A percentile compares a stretch with the other conserved stretches of the same genome.
phyloP scores from a whole-genome alignment of 2,113 vertebrate genomes.

The Protomyctophum bolini region DNA sequence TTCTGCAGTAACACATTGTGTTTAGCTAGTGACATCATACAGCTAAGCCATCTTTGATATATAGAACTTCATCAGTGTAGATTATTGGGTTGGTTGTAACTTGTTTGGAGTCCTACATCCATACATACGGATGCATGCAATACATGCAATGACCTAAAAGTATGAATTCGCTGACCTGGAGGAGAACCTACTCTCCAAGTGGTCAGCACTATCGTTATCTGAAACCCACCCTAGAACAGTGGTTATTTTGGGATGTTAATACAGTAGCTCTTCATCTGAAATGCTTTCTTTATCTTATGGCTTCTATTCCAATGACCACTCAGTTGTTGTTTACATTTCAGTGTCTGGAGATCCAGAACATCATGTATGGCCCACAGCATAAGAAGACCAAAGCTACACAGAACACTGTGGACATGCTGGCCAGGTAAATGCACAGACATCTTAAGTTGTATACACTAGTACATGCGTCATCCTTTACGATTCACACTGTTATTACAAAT shows the following conservation, averaged over 20 bases:
- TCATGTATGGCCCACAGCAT: slow-evolving; percentile 72
- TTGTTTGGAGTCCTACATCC: slow-evolving; percentile 20
- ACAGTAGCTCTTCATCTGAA: background rate
- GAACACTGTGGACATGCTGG: slow-evolving; percentile 72
- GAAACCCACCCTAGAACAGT: slow-evolving; percentile 38
- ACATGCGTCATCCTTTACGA: no score
- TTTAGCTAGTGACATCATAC: slow-evolving; percentile 3
- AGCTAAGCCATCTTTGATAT: background rate
- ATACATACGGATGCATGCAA: slow-evolving; percentile 9
- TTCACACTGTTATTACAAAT: no score
- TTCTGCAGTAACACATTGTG: background rate
- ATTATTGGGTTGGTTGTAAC: slow-evolving; percentile 15
- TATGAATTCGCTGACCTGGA: background rate
- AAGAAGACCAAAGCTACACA: slow-evolving; percentile 74
- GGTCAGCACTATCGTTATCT: slow-evolving; percentile 59
- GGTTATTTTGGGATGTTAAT: slow-evolving; percentile 75
- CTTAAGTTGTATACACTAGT: background rate
- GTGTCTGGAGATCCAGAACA: slow-evolving; percentile 77
- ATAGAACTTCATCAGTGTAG: background rate
- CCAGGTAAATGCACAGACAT: slow-evolving; percentile 65
- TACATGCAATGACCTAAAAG: slow-evolving; percentile 7
- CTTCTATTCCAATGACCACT: slow-evolving; percentile 40
- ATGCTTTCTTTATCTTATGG: background rate
- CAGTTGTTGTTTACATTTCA: slow-evolving; percentile 31
- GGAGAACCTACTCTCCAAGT: slow-evolving; percentile 10